phyloP scores from a whole-genome alignment of 2,797 vertebrate species.

The Sciurus carolinensis region DNA sequence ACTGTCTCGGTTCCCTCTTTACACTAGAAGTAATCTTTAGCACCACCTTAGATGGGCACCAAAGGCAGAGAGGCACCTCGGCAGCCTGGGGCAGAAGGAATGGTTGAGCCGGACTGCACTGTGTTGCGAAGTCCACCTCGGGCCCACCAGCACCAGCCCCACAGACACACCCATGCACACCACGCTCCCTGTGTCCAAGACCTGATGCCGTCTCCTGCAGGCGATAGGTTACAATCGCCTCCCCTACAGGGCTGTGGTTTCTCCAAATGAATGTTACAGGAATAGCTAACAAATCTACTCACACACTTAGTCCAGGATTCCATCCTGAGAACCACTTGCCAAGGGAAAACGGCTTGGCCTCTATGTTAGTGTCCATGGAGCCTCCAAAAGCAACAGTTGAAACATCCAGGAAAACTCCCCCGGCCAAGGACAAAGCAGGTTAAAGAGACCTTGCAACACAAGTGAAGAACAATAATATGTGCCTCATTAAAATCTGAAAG shows the following conservation, averaged over 20 bases:
- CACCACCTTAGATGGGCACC: background rate
- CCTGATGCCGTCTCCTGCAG: background rate
- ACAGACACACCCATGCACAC: background rate
- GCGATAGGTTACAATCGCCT: background rate
- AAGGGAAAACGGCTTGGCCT: conserved; percentile 50
- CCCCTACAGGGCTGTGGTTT: background rate
- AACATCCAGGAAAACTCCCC: background rate
- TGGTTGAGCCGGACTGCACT: background rate
- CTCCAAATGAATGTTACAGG: background rate
- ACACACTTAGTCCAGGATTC: background rate
- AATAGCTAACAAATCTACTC: background rate
- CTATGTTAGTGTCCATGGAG: background rate
- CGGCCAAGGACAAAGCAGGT: background rate
- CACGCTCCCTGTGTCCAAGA: background rate
- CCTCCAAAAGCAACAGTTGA: conserved; percentile 39
- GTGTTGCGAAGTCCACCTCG: background rate
- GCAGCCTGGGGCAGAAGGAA: conserved; percentile 5
- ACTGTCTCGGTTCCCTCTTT: background rate
- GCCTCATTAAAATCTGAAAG: conserved; percentile 22
- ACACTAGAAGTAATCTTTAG: background rate
- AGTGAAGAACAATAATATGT: conserved; percentile 31
- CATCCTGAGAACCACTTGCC: background rate
- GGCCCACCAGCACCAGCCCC: background rate
- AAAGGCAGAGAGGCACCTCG: background rate
- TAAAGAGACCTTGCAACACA: background rate